Conservation (phyloP, 2,113 vertebrate species). For the Corydoras maculifer region DNA sequence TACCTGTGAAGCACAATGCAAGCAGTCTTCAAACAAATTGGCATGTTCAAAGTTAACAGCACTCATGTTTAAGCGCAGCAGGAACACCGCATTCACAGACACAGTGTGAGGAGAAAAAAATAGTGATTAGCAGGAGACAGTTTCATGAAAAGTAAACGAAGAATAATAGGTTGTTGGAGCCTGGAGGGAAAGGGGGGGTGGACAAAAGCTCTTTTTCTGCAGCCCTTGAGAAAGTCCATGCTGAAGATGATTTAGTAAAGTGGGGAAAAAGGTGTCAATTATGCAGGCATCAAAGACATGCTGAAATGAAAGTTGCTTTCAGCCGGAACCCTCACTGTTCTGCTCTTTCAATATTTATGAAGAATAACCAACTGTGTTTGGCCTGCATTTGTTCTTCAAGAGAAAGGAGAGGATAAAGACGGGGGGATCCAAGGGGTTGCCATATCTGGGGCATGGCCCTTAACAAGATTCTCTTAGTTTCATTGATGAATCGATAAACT, state of each 20-base stretch:
- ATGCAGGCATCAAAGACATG: constrained; percentile 60
- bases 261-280: constrained; percentile 55
- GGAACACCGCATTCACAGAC: not conserved
- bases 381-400: constrained; percentile 14
- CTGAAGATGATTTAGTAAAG: constrained; percentile 47
- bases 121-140: constrained; percentile 8
- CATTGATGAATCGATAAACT: constrained; percentile 31
- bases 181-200: constrained; percentile 37
- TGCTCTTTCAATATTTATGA: constrained; percentile 60
- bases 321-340: constrained; percentile 48
- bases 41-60: constrained; percentile 5
- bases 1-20: constrained; percentile 67
- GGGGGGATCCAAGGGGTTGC: constrained; percentile 42
- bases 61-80: constrained; percentile 1
- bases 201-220: constrained; percentile 47
- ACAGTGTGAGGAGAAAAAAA: not conserved
- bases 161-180: constrained; percentile 33
- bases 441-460: constrained; percentile 44
- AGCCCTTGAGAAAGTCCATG: constrained; percentile 52
- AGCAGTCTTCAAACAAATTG: constrained; percentile 2
- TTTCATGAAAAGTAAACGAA: constrained; percentile 39
- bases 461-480: constrained; percentile 13
- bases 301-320: constrained; percentile 48
- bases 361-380: constrained; percentile 29
- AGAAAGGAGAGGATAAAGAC: constrained; percentile 53